Percentiles rank a stretch among this genome's conserved stretches.
Evolutionary conservation across 1,140 invertebrate species (phyloP).

Genomic region (Trigoniulus corallinus): DNA sequence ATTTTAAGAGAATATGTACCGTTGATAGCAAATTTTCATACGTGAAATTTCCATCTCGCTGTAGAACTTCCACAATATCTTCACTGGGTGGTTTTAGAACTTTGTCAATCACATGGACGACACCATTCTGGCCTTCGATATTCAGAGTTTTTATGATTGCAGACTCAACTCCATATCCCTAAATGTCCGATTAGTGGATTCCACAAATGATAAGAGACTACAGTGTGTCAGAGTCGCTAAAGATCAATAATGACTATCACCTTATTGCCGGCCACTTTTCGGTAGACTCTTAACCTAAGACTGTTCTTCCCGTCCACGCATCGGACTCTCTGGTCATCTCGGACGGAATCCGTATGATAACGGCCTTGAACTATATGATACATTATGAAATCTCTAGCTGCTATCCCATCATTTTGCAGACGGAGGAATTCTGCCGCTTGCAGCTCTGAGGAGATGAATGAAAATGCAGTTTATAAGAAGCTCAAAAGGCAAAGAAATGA

Average conservation of each 20-base stretch:
- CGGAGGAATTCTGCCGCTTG: slow-evolving; percentile 20
- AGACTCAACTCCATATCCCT: slow-evolving; percentile 27
- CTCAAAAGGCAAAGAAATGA: slow-evolving; percentile 1
- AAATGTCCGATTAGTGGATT: not conserved
- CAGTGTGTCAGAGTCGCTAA: no score
- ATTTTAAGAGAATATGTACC: not conserved
- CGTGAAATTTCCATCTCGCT: slow-evolving; percentile 26
- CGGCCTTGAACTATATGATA: slow-evolving; percentile 26
- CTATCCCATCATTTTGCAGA: slow-evolving; percentile 21
- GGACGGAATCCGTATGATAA: slow-evolving; percentile 23
- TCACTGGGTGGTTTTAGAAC: slow-evolving; percentile 30
- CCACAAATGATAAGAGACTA: not conserved
- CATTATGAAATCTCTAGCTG: slow-evolving; percentile 21
- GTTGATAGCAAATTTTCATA: slow-evolving; percentile 12
- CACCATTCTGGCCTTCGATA: slow-evolving; percentile 34
- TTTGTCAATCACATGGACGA: slow-evolving; percentile 35
- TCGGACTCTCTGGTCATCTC: slow-evolving; percentile 27
- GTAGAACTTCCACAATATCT: slow-evolving; percentile 28
- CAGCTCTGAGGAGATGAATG: slow-evolving; percentile 16
- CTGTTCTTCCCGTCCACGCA: slow-evolving; percentile 27
- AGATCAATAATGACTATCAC: not conserved
- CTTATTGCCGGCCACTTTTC: slow-evolving; percentile 15
- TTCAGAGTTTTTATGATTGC: slow-evolving; percentile 28
- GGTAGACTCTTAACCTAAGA: slow-evolving; percentile 28
- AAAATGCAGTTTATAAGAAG: not conserved